A percentile compares a stretch with the other conserved stretches of the same genome.
Conservation (phyloP, 2,888 invertebrate species). For the Conops quadrifasciatus region DNA sequence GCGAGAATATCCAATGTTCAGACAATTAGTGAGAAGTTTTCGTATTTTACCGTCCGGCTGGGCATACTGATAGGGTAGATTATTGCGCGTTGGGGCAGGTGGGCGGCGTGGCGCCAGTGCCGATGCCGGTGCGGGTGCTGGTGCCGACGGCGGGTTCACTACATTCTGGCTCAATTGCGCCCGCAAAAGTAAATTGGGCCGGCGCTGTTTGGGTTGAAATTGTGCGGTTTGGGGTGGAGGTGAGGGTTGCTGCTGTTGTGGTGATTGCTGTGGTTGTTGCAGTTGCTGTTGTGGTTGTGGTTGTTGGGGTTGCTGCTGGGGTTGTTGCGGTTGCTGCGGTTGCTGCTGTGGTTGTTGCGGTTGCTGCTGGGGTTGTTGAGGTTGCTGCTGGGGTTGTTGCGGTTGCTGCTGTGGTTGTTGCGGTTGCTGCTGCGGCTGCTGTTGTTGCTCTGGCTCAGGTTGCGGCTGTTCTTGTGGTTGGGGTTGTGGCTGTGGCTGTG, state of each 20-base stretch:
- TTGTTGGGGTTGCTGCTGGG: neutral
- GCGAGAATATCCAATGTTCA: constrained; percentile 60
- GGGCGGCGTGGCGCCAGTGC: constrained; percentile 30
- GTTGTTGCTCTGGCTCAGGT: neutral
- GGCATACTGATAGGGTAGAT: constrained; percentile 55
- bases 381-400: constrained; percentile 12
- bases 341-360: constrained; percentile 24
- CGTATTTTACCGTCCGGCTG: constrained; percentile 59
- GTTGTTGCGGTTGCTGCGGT: constrained; percentile 20
- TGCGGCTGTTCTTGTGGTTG: neutral
- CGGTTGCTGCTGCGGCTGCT: constrained; percentile 13
- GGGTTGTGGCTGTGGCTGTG: constrained; percentile 18
- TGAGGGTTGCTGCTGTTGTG: neutral
- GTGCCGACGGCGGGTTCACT: neutral
- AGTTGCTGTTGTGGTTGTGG: neutral
- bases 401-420: constrained; percentile 31
- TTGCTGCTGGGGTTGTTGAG: constrained; percentile 17
- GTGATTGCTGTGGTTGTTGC: neutral
- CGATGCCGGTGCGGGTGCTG: neutral
- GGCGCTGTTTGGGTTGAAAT: too few relatives aligned
- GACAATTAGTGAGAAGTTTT: constrained; percentile 60
- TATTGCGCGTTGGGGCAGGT: constrained; percentile 47
- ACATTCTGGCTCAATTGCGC: too few relatives aligned
- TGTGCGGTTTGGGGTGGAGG: neutral
- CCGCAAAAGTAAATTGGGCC: too few relatives aligned